phyloP scores from a whole-genome alignment of 2,888 invertebrate genomes.

The Sipha maydis region DNA sequence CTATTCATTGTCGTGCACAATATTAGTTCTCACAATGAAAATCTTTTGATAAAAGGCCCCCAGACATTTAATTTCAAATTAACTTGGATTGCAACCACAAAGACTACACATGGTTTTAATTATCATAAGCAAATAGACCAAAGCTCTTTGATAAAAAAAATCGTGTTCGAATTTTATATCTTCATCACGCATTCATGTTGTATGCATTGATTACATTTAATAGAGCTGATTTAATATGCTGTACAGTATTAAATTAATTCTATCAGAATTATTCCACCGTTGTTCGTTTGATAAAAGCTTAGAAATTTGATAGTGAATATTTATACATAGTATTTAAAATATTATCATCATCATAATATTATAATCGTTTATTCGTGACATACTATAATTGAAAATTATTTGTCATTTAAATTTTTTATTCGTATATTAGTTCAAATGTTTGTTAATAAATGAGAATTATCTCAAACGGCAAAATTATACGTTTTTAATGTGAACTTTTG shows the following conservation, averaged over 20 bases:
- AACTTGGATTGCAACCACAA: conserved; percentile 35
- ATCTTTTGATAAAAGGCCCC: conserved; percentile 52
- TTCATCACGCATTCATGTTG: not conserved
- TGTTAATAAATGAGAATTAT: too few relatives aligned
- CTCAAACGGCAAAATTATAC: too few relatives aligned
- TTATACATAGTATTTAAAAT: too few relatives aligned
- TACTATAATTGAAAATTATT: too few relatives aligned
- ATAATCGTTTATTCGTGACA: too few relatives aligned
- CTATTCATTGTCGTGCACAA: conserved; percentile 34
- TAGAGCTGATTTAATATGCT: not conserved
- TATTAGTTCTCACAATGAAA: conserved; percentile 34
- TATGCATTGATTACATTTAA: not conserved
- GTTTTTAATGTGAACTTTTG: too few relatives aligned
- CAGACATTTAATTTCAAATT: conserved; percentile 45
- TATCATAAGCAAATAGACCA: conserved; percentile 34
- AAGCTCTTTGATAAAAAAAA: not conserved
- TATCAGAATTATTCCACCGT: too few relatives aligned
- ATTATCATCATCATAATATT: too few relatives aligned
- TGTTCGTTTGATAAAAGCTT: too few relatives aligned
- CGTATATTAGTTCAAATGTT: too few relatives aligned
- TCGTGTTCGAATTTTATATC: not conserved
- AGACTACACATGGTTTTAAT: conserved; percentile 33
- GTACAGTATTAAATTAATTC: not conserved
- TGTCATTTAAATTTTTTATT: too few relatives aligned
- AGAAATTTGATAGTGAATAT: too few relatives aligned